A percentile compares a stretch with the other conserved stretches of the same genome.
phyloP scores from a whole-genome alignment of 2,797 vertebrate species.

The Melanotaenia boesemani region DNA sequence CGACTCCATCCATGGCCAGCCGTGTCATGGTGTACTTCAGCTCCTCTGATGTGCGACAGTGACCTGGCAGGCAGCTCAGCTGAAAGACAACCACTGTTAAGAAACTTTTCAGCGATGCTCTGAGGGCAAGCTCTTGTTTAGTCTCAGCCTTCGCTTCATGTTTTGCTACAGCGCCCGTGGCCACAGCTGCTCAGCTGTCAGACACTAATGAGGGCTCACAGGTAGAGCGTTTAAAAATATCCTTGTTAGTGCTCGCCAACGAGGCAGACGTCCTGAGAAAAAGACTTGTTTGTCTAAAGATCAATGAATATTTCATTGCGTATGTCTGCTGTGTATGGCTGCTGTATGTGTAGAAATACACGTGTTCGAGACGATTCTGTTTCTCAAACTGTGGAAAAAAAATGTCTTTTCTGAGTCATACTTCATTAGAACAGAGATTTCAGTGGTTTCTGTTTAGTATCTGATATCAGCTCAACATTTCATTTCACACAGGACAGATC shows the following conservation, averaged over 20 bases:
- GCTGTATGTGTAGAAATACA: constrained; percentile 30
- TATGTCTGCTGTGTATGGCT: constrained; percentile 1
- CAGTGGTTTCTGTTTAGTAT: constrained; percentile 23
- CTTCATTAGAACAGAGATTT: constrained; percentile 43
- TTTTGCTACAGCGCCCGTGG: constrained; percentile 12
- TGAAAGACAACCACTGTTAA: constrained; percentile 44
- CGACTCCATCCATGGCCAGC: constrained; percentile 91
- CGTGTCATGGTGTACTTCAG: constrained; percentile 98
- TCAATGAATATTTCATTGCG: not conserved
- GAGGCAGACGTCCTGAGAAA: constrained; percentile 39
- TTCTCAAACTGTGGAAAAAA: constrained; percentile 14
- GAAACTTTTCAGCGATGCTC: constrained; percentile 9
- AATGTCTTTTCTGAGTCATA: constrained; percentile 23
- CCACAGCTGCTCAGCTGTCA: constrained; percentile 40
- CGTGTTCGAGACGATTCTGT: constrained; percentile 1
- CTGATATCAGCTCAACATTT: constrained; percentile 25
- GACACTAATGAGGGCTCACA: constrained; percentile 48
- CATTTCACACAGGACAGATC: constrained; percentile 21
- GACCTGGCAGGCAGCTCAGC: constrained; percentile 86
- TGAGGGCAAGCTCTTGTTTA: constrained; percentile 8
- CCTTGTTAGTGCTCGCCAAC: constrained; percentile 47
- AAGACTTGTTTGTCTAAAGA: constrained; percentile 7
- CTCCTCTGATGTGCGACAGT: constrained; percentile 93
- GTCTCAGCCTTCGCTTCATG: constrained; percentile 16
- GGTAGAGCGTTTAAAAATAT: constrained; percentile 50